These are phyloP conservation scores for Actinopyga echinites DNA, from an alignment of 53 echinoderm and acorn worm genomes.

Conservation along the genomic window DNA sequence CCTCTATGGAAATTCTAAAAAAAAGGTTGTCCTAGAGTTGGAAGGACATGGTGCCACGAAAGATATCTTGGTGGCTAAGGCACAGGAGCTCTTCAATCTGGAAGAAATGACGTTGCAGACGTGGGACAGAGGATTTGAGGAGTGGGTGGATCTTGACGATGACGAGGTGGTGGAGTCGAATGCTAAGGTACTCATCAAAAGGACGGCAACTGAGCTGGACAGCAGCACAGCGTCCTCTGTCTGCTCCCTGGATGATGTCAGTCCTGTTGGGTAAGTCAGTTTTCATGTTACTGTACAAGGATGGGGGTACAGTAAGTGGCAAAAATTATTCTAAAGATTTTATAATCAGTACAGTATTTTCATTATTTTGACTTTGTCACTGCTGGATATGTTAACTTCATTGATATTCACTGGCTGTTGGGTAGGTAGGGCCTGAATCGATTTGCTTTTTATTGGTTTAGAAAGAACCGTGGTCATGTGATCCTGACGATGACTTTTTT, in stretches of 20 bases:
- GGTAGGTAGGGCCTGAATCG: no score
- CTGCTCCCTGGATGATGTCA: neutral
- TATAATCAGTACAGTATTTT: neutral
- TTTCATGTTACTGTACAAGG: neutral
- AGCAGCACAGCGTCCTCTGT: no score
- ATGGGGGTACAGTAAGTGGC: slow-evolving; percentile 17
- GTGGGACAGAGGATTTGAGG: slow-evolving; percentile 77
- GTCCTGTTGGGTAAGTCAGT: neutral
- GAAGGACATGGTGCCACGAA: neutral
- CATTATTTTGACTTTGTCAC: no score
- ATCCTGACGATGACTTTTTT: no score
- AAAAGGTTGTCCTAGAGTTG: slow-evolving; percentile 53
- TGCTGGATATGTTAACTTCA: no score
- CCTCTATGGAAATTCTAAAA: slow-evolving; percentile 56
- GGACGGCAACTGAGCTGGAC: no score
- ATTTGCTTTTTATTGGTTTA: no score
- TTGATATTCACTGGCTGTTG: no score
- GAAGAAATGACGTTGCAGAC: slow-evolving; percentile 42
- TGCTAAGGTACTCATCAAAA: slow-evolving; percentile 6
- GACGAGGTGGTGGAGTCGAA: slow-evolving; percentile 41
- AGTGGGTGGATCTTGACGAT: slow-evolving; percentile 63
- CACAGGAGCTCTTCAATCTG: slow-evolving; percentile 42
- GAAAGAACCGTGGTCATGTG: no score
- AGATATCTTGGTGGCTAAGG: slow-evolving; percentile 27
- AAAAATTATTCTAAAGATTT: slow-evolving; percentile 7